phyloP scores from a whole-genome alignment of 1,140 invertebrate species.

The Dermatophagoides farinae region DNA sequence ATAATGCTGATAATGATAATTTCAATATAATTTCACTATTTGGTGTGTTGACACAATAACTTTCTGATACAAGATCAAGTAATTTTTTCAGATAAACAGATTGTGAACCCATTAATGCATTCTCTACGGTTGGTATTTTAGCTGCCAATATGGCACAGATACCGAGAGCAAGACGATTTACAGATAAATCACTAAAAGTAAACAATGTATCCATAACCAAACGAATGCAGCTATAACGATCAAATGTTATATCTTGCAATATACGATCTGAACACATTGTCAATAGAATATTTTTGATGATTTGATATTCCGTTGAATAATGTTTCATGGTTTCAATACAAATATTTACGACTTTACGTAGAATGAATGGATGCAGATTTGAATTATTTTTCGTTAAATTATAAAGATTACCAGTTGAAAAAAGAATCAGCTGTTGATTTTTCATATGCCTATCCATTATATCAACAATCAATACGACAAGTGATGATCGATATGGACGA shows the following conservation, averaged over 20 bases:
- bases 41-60: neutral
- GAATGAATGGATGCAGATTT: conserved; percentile 41
- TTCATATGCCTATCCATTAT: conserved; percentile 43
- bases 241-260: conserved; percentile 31
- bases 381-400: conserved; percentile 48
- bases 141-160: conserved; percentile 50
- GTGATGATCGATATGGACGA: neutral
- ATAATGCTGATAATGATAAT: conserved; percentile 55
- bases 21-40: conserved; percentile 51
- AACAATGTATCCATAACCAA: conserved; percentile 55
- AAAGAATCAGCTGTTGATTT: conserved; percentile 49
- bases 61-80: conserved; percentile 38
- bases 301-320: conserved; percentile 42
- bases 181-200: conserved; percentile 45
- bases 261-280: conserved; percentile 9
- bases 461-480: neutral
- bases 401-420: conserved; percentile 56
- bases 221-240: conserved; percentile 46
- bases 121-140: conserved; percentile 49
- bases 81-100: conserved; percentile 50
- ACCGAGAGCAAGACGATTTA: conserved; percentile 59
- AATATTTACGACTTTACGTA: conserved; percentile 43
- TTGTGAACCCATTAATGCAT: conserved; percentile 44
- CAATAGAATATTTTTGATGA: conserved; percentile 19
- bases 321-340: conserved; percentile 49